phyloP scores from a whole-genome alignment of 2,113 vertebrate species.

The Corythornis cristatus region DNA sequence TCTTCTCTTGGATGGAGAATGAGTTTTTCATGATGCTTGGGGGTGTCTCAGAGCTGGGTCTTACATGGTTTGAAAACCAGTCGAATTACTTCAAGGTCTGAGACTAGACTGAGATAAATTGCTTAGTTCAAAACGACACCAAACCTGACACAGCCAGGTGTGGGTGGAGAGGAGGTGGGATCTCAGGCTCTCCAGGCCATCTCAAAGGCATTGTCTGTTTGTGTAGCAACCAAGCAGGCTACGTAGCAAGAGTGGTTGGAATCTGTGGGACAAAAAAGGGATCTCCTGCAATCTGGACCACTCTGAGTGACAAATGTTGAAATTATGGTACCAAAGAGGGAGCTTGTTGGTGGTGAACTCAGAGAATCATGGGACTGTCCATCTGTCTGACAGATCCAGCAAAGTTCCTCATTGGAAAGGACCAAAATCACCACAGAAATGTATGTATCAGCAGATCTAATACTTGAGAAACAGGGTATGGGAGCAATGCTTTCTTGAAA shows the following conservation, averaged over 20 bases:
- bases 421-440: neutral
- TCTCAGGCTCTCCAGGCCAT: neutral
- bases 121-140: neutral
- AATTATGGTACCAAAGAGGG: neutral
- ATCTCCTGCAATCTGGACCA: neutral
- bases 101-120: neutral
- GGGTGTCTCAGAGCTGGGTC: neutral
- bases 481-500: neutral
- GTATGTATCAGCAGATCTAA: neutral
- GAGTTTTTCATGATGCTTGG: neutral
- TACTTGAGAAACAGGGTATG: neutral
- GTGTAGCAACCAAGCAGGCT: neutral
- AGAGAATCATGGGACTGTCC: neutral
- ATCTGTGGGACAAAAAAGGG: neutral
- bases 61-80: neutral
- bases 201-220: rapidly evolving
- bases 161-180: neutral
- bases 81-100: neutral
- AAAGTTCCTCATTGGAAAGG: neutral
- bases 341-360: neutral
- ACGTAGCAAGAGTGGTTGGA: neutral
- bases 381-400: neutral
- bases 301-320: neutral
- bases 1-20: neutral
- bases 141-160: neutral